A percentile compares a stretch with the other conserved stretches of the same genome.
phyloP scores from a whole-genome alignment of 2,888 invertebrate genomes.

The Agonopterix subpropinquella region DNA sequence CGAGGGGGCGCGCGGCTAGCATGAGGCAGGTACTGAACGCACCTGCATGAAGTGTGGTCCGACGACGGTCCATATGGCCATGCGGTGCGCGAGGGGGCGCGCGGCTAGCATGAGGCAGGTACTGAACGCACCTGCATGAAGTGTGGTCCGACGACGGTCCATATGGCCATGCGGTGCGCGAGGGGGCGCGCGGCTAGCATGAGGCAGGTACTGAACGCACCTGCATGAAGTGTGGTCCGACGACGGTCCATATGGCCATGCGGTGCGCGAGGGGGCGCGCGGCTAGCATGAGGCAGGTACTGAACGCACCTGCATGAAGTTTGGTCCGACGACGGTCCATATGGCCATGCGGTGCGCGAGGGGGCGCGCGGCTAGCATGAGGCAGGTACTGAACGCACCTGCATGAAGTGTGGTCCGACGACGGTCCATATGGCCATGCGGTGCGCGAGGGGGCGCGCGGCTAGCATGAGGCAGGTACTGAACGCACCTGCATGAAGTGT shows the following conservation, averaged over 20 bases:
- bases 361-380: no score
- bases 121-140: conserved; percentile 91
- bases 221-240: conserved; percentile 96
- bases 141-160: conserved; percentile 95
- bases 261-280: conserved; percentile 93
- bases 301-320: conserved; percentile 91
- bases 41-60: conserved; percentile 96
- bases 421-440: conserved; percentile 95
- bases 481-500: conserved; percentile 91
- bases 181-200: conserved; percentile 92
- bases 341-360: conserved; percentile 93
- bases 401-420: conserved; percentile 94
- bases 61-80: conserved; percentile 94
- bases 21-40: no score
- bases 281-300: no score
- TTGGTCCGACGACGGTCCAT: conserved; percentile 95
- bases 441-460: conserved; percentile 92
- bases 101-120: no score
- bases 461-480: no score
- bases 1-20: conserved; percentile 90
- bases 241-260: conserved; percentile 94
- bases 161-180: conserved; percentile 93
- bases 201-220: no score
- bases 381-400: no score
- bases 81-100: conserved; percentile 91